Evolutionary conservation across 2,888 invertebrate species (phyloP).

Genomic region (Melolontha melolontha): DNA sequence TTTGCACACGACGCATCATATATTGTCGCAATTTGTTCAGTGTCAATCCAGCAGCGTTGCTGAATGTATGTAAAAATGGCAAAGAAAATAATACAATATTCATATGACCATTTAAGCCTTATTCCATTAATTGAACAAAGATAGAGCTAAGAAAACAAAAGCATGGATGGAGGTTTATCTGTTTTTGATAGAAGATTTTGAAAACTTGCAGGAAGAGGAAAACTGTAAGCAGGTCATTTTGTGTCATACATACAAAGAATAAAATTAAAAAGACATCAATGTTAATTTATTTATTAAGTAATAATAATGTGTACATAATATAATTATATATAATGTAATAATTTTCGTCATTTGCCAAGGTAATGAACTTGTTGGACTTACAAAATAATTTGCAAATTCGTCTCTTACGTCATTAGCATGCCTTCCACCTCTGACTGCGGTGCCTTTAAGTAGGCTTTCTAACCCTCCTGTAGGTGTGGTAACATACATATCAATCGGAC

Average conservation of each 20-base stretch:
- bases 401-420: slow-evolving; percentile 33
- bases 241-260: too few relatives aligned
- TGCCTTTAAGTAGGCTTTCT: slow-evolving; percentile 8
- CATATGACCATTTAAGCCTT: background rate
- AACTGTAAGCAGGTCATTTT: too few relatives aligned
- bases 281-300: background rate
- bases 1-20: slow-evolving; percentile 2
- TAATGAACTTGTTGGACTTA: slow-evolving; percentile 6
- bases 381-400: too few relatives aligned
- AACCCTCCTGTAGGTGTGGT: slow-evolving; percentile 13
- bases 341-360: slow-evolving; percentile 36
- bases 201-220: too few relatives aligned
- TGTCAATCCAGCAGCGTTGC: background rate
- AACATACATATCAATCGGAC: slow-evolving; percentile 27
- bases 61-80: background rate
- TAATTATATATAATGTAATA: background rate
- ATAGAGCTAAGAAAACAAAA: too few relatives aligned
- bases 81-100: background rate
- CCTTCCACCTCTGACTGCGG: slow-evolving; percentile 28
- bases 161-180: too few relatives aligned
- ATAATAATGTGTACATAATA: slow-evolving; percentile 1
- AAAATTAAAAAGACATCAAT: too few relatives aligned
- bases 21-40: slow-evolving; percentile 5
- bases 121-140: too few relatives aligned
- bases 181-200: too few relatives aligned